These are phyloP conservation scores for Molossus molossus DNA, from an alignment of 2,797 vertebrate genomes.

Conservation along the genomic window DNA sequence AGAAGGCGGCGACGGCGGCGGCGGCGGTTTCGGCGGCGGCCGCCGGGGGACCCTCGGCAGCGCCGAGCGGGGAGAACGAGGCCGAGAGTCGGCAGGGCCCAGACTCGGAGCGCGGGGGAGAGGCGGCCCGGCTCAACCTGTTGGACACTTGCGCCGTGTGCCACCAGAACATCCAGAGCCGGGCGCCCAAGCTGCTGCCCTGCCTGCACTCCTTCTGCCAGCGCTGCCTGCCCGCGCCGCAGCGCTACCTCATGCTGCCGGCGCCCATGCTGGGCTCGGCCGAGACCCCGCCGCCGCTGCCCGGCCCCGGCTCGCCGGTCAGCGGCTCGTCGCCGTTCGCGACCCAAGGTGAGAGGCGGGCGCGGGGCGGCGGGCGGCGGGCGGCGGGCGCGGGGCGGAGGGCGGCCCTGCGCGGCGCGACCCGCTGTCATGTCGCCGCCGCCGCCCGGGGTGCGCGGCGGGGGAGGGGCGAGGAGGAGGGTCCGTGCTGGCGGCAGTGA, in stretches of 20 bases:
- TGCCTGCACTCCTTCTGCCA: slow-evolving; percentile 98
- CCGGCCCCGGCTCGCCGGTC: slow-evolving; percentile 81
- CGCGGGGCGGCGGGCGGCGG: not conserved
- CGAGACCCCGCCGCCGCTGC: slow-evolving; percentile 82
- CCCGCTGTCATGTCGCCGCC: slow-evolving; percentile 73
- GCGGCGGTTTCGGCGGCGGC: slow-evolving; percentile 68
- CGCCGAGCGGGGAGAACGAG: slow-evolving; percentile 93
- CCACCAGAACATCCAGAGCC: slow-evolving; percentile 96
- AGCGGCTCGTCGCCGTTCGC: slow-evolving; percentile 85
- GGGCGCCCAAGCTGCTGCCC: slow-evolving; percentile 97
- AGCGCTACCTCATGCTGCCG: slow-evolving; percentile 91
- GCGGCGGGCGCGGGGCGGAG: too few species aligned
- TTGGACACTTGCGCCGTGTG: slow-evolving; percentile 98
- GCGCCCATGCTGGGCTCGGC: slow-evolving; percentile 80
- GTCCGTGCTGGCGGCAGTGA: slow-evolving; percentile 46
- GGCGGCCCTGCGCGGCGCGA: not conserved
- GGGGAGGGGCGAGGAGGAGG: slow-evolving; percentile 57
- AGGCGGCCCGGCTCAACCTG: slow-evolving; percentile 93
- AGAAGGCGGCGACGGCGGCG: slow-evolving; percentile 79
- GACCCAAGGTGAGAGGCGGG: slow-evolving; percentile 85
- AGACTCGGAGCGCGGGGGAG: slow-evolving; percentile 92
- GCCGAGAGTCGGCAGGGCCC: slow-evolving; percentile 96
- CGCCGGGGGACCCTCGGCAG: slow-evolving; percentile 76
- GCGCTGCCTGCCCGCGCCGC: slow-evolving; percentile 95
- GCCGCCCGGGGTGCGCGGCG: slow-evolving; percentile 44